Conservation (phyloP, 1,140 invertebrate genomes). For the Mylabris phalerata region DNA sequence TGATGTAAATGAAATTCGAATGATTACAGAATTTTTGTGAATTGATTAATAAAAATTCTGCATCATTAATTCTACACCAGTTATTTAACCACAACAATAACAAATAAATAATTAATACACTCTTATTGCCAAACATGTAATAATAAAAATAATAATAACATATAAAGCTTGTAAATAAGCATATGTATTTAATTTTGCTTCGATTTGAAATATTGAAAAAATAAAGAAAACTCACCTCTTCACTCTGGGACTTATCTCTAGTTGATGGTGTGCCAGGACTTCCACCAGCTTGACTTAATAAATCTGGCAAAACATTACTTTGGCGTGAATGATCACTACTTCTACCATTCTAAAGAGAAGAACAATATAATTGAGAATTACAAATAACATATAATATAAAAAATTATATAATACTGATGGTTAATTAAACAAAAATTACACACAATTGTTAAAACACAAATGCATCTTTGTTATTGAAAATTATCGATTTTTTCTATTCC, state of each 20-base stretch:
- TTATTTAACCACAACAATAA: too few species aligned
- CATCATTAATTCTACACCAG: too few species aligned
- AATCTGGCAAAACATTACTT: conserved; percentile 87
- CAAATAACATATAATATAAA: too few species aligned
- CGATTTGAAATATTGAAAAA: too few species aligned
- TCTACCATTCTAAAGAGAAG: conserved; percentile 55
- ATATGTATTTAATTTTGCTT: too few species aligned
- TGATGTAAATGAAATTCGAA: too few species aligned
- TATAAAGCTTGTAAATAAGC: too few species aligned
- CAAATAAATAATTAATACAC: too few species aligned
- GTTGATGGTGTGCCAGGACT: conserved; percentile 76
- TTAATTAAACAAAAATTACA: conserved; percentile 5
- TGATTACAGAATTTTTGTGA: too few species aligned
- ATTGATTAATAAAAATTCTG: too few species aligned
- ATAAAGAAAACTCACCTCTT: conserved; percentile 67
- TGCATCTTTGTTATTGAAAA: background rate
- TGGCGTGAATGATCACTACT: conserved; percentile 65
- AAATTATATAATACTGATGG: too few species aligned
- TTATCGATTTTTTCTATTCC: background rate
- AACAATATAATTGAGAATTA: conserved; percentile 2
- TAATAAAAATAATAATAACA: background rate
- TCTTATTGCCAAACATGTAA: background rate
- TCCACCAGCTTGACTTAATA: conserved; percentile 75
- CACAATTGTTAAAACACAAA: conserved; percentile 12
- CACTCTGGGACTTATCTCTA: conserved; percentile 87